Evolutionary conservation across 92 coral and sea anemone species (phyloP).

Genomic region (Metridium senile): DNA sequence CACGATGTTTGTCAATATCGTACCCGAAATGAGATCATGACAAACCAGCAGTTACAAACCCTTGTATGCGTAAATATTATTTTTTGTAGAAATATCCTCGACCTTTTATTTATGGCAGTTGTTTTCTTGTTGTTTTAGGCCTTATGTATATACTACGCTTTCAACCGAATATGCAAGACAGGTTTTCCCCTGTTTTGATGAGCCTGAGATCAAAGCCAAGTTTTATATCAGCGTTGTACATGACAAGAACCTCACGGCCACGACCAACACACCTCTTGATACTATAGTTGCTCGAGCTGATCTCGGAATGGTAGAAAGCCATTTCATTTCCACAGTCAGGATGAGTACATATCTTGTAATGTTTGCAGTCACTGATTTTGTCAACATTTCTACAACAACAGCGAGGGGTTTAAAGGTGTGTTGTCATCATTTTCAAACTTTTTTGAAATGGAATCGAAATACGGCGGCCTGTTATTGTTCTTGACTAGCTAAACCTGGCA

Average conservation of each 20-base stretch:
- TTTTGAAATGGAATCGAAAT: no score
- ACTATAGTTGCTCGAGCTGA: constrained; percentile 17
- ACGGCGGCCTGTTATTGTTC: no score
- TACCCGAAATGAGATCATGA: no score
- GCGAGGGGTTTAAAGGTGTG: neutral
- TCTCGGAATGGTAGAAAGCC: constrained; percentile 64
- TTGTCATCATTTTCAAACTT: no score
- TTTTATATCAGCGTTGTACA: constrained; percentile 66
- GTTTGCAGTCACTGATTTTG: constrained; percentile 1
- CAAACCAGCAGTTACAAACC: no score
- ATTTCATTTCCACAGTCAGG: constrained; percentile 28
- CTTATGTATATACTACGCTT: constrained; percentile 59
- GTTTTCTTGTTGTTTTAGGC: constrained; percentile 20
- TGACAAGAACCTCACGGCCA: constrained; percentile 53
- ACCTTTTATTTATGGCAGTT: constrained; percentile 63
- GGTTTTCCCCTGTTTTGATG: constrained; percentile 88
- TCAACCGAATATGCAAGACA: constrained; percentile 72
- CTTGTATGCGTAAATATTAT: no score
- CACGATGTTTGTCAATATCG: no score
- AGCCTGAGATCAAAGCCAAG: constrained; percentile 76
- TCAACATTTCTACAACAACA: neutral
- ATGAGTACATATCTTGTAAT: neutral
- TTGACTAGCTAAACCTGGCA: no score
- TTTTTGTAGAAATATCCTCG: no score
- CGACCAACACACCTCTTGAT: constrained; percentile 75